Evolutionary conservation across 2,888 invertebrate genomes (phyloP).

Genomic region (Isoperla grammatica): DNA sequence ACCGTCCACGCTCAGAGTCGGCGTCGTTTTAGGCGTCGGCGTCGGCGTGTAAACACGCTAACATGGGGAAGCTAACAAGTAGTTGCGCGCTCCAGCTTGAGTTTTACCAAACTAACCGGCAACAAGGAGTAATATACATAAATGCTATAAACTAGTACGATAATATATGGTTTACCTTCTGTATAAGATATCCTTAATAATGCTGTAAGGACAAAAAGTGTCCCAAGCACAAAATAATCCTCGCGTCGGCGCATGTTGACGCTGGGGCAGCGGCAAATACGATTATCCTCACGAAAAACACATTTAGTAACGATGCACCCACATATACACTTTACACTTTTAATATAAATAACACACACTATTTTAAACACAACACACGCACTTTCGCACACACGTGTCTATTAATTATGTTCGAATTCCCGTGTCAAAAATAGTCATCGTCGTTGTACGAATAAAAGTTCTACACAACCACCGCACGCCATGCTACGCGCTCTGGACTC

Average conservation of each 20-base stretch:
- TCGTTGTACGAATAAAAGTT: too few relatives aligned
- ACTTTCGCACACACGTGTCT: slow-evolving; percentile 19
- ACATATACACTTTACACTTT: slow-evolving; percentile 12
- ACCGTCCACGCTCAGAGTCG: too few relatives aligned
- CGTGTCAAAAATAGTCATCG: too few relatives aligned
- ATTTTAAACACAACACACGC: slow-evolving; percentile 19
- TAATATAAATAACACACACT: slow-evolving; percentile 7
- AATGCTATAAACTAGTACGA: too few relatives aligned
- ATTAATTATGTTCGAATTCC: not conserved
- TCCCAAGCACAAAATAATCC: slow-evolving; percentile 25
- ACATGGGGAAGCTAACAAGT: too few relatives aligned
- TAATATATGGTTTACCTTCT: slow-evolving; percentile 6
- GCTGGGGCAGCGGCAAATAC: slow-evolving; percentile 4
- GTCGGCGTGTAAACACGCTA: too few relatives aligned
- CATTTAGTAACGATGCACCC: slow-evolving; percentile 21
- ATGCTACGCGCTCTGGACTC: slow-evolving; percentile 20
- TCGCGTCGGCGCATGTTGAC: slow-evolving; percentile 24
- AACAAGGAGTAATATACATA: too few relatives aligned
- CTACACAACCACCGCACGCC: slow-evolving; percentile 9
- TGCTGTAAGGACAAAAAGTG: slow-evolving; percentile 17
- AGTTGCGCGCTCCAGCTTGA: too few relatives aligned
- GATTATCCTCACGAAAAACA: slow-evolving; percentile 21
- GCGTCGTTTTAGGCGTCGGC: too few relatives aligned
- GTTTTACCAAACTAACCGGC: too few relatives aligned
- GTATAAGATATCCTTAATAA: slow-evolving; percentile 19